Percentiles rank a stretch among this genome's conserved stretches.
These are phyloP conservation scores for Tyrophagus putrescentiae DNA, from an alignment of 1,140 invertebrate genomes.

Conservation along the genomic window DNA sequence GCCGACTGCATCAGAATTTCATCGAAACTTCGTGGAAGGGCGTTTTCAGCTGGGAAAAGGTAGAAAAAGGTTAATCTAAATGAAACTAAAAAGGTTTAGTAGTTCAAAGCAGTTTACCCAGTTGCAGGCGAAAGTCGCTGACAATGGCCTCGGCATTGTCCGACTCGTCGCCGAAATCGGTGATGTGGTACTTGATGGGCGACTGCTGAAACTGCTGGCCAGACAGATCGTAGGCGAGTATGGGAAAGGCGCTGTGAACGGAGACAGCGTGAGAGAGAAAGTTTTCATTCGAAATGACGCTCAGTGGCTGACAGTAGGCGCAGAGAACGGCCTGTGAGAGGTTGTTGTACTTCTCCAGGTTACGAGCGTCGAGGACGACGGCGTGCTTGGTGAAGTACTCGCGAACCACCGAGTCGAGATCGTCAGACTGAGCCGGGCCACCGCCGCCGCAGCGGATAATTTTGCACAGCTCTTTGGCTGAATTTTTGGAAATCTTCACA, in stretches of 20 bases:
- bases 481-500: background rate
- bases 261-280: background rate
- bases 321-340: background rate
- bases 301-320: constrained; percentile 8
- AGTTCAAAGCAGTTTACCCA: constrained; percentile 4
- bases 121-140: background rate
- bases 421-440: background rate
- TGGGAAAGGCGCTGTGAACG: background rate
- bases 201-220: background rate
- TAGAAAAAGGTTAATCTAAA: background rate
- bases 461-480: constrained; percentile 5
- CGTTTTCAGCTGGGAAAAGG: background rate
- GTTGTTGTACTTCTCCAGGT: background rate
- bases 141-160: background rate
- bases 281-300: background rate
- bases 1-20: background rate
- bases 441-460: background rate
- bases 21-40: background rate
- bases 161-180: background rate
- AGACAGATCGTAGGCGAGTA: constrained; percentile 2
- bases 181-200: background rate
- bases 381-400: background rate
- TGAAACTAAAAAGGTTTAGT: background rate
- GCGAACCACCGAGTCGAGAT: background rate
- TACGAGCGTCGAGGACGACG: background rate